Evolutionary conservation across 1,140 invertebrate genomes (phyloP), one percentile per base, ranked within the genome.

Genomic region (Nebria ingens): DNA sequence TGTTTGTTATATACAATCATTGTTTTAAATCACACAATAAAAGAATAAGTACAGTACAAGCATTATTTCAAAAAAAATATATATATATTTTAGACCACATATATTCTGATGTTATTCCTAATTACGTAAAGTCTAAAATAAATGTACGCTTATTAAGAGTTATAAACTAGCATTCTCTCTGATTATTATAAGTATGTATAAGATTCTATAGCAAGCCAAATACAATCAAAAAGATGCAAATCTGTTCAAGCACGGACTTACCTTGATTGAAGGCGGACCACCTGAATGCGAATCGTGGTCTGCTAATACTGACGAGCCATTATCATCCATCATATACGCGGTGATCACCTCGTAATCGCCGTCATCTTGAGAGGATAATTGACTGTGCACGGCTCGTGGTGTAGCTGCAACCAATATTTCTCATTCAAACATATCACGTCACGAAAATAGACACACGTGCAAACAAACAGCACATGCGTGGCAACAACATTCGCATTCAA

Each of bases 291-390:
- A 80, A 63, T 89, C 86, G 62, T 87, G 80, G 64, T 91, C 87
- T 11, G 84, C 83, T 57, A 86, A 65, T 56, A 89, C 84, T 1
- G 87, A 86, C 1, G 88, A 87, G 74, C 90, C 89, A 64, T 87
- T 89, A 71, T 92, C 89, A 67, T 91, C 89, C 56, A 93, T 88
- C 45, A 91, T 87, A 56, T 71, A 71, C 1, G 68, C 68, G 21
- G 68, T 69, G 63, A 93, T 92, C 55, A 93, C 88, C 62, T 91
- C 88, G 66, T 90, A 91, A 64, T 91, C 89, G 13, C 79, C 83
- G 64, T 87, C 86, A 60, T 89, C 87, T 57, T 85, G 84, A 52
- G 79, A 74, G 22, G 42, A 67, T 61, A 55, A 68, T 67, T 66
- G 71, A 61, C 61, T 72, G 66, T 77, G 65, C n/a, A 65, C 59